These are phyloP conservation scores for Acrocephalus kingi DNA, from an alignment of 2,113 vertebrate species.

Conservation along the genomic window DNA sequence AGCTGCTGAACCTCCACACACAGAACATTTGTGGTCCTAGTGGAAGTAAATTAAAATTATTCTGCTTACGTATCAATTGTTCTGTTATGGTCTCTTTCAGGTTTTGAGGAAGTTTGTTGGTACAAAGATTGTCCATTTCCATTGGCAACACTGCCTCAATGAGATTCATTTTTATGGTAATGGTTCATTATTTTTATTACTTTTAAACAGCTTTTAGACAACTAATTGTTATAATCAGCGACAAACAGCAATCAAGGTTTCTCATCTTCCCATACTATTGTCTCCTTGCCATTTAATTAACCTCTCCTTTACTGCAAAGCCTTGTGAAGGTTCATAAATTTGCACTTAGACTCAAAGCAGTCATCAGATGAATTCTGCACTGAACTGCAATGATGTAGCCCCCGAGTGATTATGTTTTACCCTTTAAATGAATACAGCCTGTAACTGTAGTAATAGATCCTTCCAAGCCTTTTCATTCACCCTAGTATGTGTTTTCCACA, in stretches of 20 bases:
- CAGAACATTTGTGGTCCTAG: background rate
- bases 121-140: background rate
- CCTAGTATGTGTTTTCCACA: background rate
- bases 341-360: background rate
- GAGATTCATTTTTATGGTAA: background rate
- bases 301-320: background rate
- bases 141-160: background rate
- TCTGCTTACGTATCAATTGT: background rate
- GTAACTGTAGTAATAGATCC: background rate
- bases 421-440: background rate
- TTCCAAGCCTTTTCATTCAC: background rate
- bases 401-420: background rate
- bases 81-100: background rate
- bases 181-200: background rate
- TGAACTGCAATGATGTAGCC: background rate
- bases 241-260: background rate
- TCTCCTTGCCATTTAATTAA: background rate
- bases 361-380: background rate
- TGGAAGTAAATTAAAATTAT: background rate
- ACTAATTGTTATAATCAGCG: background rate
- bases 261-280: background rate
- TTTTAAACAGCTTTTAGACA: background rate
- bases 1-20: background rate
- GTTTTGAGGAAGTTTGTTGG: background rate
- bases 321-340: background rate